Base-by-base conservation (phyloP, 2,797 vertebrate genomes). In the Alca torda region DNA sequence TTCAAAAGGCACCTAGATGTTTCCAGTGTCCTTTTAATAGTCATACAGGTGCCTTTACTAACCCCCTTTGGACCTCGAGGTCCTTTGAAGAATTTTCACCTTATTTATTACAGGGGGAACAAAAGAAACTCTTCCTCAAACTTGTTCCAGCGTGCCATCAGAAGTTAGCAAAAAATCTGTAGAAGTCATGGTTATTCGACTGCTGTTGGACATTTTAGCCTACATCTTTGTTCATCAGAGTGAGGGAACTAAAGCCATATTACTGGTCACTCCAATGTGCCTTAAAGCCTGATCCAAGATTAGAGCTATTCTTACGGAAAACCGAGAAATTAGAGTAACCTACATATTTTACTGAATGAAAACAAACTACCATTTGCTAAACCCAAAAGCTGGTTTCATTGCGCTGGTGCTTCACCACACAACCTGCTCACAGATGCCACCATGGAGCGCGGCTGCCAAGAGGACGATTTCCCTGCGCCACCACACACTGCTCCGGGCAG, bases 381-480 rank as follows among this genome's bases (percentile, higher is more conserved):
- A 88, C 51, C 79, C 73, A 57, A 91, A 48, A 65, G 48, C 33
- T 79, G 41, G 1, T 45, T 84, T 51, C 7, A 1, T 15, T 33
- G 35, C 25, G 35, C 31, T 63, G 51, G 51, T 45, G 53, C 48
- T 63, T 72, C 41, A 51, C 65, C 35, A 73, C 28, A 67, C 12
- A 4, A 46, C 11, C 37, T 18, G 20, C 76, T 80, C 70, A 68
- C 60, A 87, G 60, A 72, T 39, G 19, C 1, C 1, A 65, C 25
- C 65, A 43, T 0, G 4, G 4, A 25, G 20, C 0, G 2, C 0
- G 3, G 30, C 18, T 75, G 75, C 48, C 46, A 48, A 10, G 23
- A 10, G 20, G 35, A 60, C 1, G 0, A 28, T 45, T 31, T 54
- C 73, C 63, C 70, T 24, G 20, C 0, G 3, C 63, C 0, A 8